phyloP scores from a whole-genome alignment of 2,113 vertebrate species.

The Mormoops blainvillei region DNA sequence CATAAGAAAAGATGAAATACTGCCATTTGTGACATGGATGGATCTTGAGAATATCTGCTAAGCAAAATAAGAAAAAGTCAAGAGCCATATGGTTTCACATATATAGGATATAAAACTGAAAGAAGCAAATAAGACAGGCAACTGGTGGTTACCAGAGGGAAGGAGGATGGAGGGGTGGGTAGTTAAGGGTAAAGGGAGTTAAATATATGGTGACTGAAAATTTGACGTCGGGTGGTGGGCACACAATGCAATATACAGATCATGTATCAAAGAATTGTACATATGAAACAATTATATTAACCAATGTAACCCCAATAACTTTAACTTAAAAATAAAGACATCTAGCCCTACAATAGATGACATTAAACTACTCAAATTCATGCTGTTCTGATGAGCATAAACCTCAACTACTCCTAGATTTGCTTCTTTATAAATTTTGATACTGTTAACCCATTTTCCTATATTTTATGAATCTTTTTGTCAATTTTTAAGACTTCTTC shows the following conservation, averaged over 20 bases:
- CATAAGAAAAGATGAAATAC: not conserved
- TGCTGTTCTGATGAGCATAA: not conserved
- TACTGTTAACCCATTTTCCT: not conserved
- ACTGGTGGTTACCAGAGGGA: not conserved
- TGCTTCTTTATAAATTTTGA: conserved; percentile 18
- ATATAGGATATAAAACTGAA: not conserved
- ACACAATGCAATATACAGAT: not conserved
- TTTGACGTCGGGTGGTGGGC: not conserved
- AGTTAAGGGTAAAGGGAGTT: not conserved
- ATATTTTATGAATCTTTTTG: not conserved
- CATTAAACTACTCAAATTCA: not conserved
- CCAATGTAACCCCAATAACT: not conserved
- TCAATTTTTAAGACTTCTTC: not conserved
- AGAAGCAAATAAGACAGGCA: not conserved
- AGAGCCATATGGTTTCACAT: not conserved
- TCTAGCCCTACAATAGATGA: not conserved
- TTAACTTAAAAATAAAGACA: not conserved
- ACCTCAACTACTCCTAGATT: not conserved
- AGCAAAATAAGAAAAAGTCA: not conserved
- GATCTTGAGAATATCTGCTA: not conserved
- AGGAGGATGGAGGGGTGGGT: not conserved
- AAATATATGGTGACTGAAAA: not conserved
- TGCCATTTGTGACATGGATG: not conserved
- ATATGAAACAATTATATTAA: not conserved
- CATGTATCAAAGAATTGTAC: not conserved